A percentile compares a stretch with the other conserved stretches of the same genome.
Conservation (phyloP, 2,113 vertebrate genomes). For the Zosterops japonicus region DNA sequence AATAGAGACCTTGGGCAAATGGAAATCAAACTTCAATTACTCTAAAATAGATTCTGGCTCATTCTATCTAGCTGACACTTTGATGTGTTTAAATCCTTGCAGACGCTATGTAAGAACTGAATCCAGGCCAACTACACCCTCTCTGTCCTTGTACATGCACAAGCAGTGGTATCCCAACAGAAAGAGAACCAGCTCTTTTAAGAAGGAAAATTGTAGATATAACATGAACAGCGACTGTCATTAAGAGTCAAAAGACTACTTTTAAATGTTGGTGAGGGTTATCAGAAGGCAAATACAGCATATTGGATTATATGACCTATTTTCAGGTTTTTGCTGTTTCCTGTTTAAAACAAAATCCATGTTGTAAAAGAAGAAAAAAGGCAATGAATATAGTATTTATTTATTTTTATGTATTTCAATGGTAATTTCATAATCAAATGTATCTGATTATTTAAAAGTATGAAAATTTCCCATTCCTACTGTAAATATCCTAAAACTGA, state of each 20-base stretch:
- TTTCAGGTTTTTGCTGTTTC: conserved; percentile 25
- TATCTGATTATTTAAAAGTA: not conserved
- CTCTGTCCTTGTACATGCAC: conserved; percentile 23
- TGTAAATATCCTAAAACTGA: not conserved
- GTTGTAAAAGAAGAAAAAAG: not conserved
- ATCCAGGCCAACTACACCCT: not conserved
- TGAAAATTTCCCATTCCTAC: not conserved
- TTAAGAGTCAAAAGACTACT: conserved; percentile 64
- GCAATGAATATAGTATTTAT: not conserved
- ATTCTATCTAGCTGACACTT: not conserved
- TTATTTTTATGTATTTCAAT: not conserved
- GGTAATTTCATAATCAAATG: not conserved
- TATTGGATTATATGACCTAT: conserved; percentile 64
- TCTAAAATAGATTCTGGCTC: not conserved
- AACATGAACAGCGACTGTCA: conserved; percentile 57
- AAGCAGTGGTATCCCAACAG: conserved; percentile 20
- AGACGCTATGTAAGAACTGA: conserved; percentile 36
- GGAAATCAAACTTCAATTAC: conserved; percentile 15
- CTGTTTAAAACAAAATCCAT: conserved; percentile 14
- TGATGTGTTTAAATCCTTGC: conserved; percentile 41
- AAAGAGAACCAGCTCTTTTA: conserved; percentile 31
- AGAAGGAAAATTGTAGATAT: conserved; percentile 72
- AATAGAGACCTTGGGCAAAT: not conserved
- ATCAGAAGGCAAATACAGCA: conserved; percentile 79
- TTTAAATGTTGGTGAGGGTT: conserved; percentile 55